Evolutionary conservation across 2,888 invertebrate species (phyloP), one percentile per base, ranked within the genome.

Genomic region (Dione vanillae): DNA sequence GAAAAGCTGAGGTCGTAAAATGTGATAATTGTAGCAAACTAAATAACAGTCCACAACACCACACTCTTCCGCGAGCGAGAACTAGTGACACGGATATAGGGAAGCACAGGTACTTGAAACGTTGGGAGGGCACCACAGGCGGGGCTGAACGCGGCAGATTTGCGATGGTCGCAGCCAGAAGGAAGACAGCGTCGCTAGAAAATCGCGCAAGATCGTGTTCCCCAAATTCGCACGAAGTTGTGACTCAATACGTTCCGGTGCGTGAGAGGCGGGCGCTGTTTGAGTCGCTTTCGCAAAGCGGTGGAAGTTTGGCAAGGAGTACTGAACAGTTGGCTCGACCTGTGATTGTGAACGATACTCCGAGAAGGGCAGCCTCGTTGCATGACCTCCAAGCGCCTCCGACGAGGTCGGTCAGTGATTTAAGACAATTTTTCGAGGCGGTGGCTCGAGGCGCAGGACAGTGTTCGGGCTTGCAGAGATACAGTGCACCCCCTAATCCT

Each of bases 391-490:
- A 92, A 74, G 92, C 90, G 71, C 92, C 92, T 70, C 93, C 94
- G 56, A 91, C 94, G 73, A 92, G 94, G 35, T 92, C 94, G 27
- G 96, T 96, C 27, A 93, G 95, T 69, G 95, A 96, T 81, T 94
- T 96, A 87, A 95, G 96, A 77, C 94, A 95, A 85, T 95, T 95
- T 87, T 96, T 96, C 85, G 96, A 96, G 81, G 94, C 94, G 52
- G 94, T 94, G 75, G 92, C 92, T 77, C 89, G 92, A 79, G 91
- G 92, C 76, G 84, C 88, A 77, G 86, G 87, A 54, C 77, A 84
- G 69, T 82, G 85, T 20, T 78, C 80, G n/a, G 83, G 82, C 61
- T 70, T 84, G 62, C 89, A 86, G 77, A 82, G 90, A 14, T 86
- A 86, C 80, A 89, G 90, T 77, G 91, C 85, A 61, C 90, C 90